Base-by-base conservation (phyloP, 2,888 invertebrate genomes). In the Pristionchus japonicus region DNA sequence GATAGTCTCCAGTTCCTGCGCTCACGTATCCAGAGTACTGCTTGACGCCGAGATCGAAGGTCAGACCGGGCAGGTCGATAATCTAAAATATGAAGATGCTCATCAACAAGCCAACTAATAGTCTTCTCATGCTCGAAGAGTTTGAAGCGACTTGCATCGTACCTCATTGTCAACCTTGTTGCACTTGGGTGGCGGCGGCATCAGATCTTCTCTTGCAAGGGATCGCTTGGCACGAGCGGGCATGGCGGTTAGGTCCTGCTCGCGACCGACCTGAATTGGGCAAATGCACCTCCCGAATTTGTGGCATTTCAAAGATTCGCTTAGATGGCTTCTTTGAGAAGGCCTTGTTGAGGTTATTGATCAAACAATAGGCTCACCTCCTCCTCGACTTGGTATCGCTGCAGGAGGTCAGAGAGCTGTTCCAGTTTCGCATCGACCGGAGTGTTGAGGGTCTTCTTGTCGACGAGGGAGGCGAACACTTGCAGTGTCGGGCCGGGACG, bases 401-500 rank as follows among this genome's bases (percentile, higher is more conserved):
- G n/a, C 20, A n/a, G 20, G 0, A 84, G 61, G 7, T 11, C 23
- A 9, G 61, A 34, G 3, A 84, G 40, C 27, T n/a, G n/a, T n/a
- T 84, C 37, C 37, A 84, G 4, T 1, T 84, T 1, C 1, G 84
- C 52, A 3, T n/a, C 11, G 6, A 57, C 37, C 11, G 27, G n/a
- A 3, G 34, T 40, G 13, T 34, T 37, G 4, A 84, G 17, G 20
- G 84, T 17, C n/a, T 61, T 52, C 0, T 23, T n/a, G 34, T 84
- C 47, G 57, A 93, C 89, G 89, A 97, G 96, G 89, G 96, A 95
- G 34, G 96, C 96, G 82, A 97, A 96, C 94, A 97, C 95, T 95
- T 97, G 96, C 31, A 96, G 95, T 1, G 97, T 96, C 96, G 97
- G 97, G 92, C 96, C 96, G 0, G 97, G 97, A 94, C 97, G 97